Conservation (phyloP, 64 coral and sea anemone species). For the Porites australiensis region DNA sequence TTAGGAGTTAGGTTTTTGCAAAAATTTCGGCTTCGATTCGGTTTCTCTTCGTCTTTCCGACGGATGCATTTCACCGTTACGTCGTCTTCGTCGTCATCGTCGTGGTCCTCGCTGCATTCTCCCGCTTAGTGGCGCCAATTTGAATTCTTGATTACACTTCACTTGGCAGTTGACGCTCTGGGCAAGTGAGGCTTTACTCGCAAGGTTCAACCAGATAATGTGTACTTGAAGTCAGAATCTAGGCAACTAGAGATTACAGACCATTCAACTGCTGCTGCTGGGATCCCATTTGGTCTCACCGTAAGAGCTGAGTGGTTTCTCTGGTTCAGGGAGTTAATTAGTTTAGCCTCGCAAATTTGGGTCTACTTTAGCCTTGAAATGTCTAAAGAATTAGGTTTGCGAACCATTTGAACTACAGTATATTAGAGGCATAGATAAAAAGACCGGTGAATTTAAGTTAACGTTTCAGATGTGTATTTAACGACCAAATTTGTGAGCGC, state of each 20-base stretch:
- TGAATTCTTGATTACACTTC: neutral
- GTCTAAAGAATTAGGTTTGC: neutral
- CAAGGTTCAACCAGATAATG: slow-evolving; percentile 15
- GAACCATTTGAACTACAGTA: neutral
- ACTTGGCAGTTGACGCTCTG: neutral
- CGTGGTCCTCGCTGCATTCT: neutral
- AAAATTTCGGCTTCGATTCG: neutral
- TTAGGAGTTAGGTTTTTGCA: neutral
- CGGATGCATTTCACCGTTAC: neutral
- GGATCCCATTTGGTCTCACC: neutral
- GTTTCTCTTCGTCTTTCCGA: neutral
- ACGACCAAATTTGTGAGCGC: neutral
- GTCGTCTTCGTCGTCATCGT: neutral
- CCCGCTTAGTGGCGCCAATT: neutral
- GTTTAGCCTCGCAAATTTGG: neutral
- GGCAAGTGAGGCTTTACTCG: neutral
- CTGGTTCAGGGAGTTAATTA: neutral
- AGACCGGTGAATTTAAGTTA: neutral
- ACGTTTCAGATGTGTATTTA: neutral
- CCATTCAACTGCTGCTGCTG: neutral
- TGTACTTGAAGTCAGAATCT: neutral
- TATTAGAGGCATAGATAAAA: no score
- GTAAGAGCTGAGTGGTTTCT: neutral
- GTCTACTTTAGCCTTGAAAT: neutral
- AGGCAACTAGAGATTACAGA: neutral